A percentile compares a stretch with the other conserved stretches of the same genome.
Conservation (phyloP, 2,888 invertebrate genomes). For the Drosophila anceps region DNA sequence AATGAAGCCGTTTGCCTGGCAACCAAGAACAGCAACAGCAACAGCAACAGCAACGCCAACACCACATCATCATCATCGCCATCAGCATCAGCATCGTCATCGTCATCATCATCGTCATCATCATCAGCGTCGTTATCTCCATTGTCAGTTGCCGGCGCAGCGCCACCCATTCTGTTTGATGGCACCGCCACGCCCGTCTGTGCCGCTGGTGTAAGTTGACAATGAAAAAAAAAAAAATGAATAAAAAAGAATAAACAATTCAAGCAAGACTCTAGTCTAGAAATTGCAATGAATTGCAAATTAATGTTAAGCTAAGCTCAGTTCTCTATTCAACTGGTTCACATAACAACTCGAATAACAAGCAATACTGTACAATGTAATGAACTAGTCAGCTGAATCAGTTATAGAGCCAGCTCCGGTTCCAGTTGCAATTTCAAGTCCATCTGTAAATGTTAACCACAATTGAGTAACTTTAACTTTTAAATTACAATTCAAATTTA, state of each 20-base stretch:
- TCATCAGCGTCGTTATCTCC: constrained; percentile 24
- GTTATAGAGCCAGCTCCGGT: background rate
- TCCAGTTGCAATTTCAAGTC: background rate
- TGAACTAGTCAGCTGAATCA: background rate
- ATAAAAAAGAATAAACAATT: background rate
- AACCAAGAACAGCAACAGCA: constrained; percentile 44
- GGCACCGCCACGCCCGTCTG: constrained; percentile 84
- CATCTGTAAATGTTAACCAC: background rate
- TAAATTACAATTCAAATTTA: background rate
- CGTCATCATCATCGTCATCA: constrained; percentile 7
- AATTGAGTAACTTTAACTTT: background rate
- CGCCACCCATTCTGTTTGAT: constrained; percentile 83
- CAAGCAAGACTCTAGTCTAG: background rate
- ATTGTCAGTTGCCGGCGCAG: constrained; percentile 52
- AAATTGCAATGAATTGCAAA: background rate
- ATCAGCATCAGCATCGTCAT: constrained; percentile 14
- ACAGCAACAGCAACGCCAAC: background rate
- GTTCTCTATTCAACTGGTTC: constrained; percentile 1
- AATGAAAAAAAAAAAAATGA: background rate
- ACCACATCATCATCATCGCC: constrained; percentile 10
- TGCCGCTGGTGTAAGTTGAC: constrained; percentile 82
- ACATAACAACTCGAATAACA: background rate
- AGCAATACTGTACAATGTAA: background rate
- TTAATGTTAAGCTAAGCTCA: background rate
- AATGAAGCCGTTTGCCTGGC: constrained; percentile 82